Base-by-base conservation (phyloP, 1,140 invertebrate species). In the Leguminivora glycinivorella region DNA sequence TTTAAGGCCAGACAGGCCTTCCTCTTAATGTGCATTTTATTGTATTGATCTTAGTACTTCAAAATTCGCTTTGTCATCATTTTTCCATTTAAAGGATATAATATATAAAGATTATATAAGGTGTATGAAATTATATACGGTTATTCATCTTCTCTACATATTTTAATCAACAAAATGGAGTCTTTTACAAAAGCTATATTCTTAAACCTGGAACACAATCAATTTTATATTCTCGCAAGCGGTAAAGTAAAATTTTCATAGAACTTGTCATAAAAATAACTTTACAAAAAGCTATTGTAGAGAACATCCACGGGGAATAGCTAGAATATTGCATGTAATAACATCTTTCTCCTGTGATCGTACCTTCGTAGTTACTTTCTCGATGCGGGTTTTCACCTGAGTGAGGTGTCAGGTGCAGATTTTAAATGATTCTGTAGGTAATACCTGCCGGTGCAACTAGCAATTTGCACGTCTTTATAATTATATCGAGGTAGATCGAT, bases 281-380 rank as follows among this genome's bases (percentile, higher is more conserved):
- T 52, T 17, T 19, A 7, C 43, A 43, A 43, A 43, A 14, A n/a
- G 12, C 38, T 43, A 43, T 34, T 12, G 12, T 43, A 43, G 2
- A 52, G 43, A 19, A 52, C 1, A 52, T 7, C n/a, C 43, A 52
- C 43, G 6, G n/a, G 17, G 43, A 52, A 52, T 52, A 52, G 17
- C 43, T 19, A 52, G 17, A 52, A 19, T 52, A 52, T 22, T 52
- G 14, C 17, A 52, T 19, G 43, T 52, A 19, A 52, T 52, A 52
- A 52, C 43, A 52, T 52, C 14, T n/a, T 52, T 19, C 43, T 17
- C 43, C 19, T 19, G n/a, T 52, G n/a, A 19, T 52, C 43, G 43
- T n/a, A 52, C 17, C 19, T 52, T 52, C 43, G 43, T n/a, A 52
- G 43, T 52, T 22, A 52, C 17, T 19, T 52, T 52, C 43, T 52